A percentile compares a stretch with the other conserved stretches of the same genome.
Evolutionary conservation across 1,140 invertebrate genomes (phyloP).

Genomic region (Cydia pomonella): DNA sequence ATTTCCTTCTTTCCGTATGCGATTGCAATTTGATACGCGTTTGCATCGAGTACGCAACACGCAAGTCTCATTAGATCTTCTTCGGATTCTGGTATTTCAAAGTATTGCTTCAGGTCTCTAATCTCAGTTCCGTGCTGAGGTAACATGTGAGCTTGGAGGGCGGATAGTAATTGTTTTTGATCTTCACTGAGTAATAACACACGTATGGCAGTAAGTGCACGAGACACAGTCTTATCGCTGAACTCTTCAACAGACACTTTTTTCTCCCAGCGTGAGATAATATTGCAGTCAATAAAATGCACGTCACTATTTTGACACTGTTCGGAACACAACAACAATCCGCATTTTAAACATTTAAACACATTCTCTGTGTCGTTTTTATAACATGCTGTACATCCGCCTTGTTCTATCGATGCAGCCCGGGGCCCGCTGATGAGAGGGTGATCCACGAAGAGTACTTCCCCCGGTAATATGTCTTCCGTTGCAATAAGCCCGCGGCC

Average conservation of each 20-base stretch:
- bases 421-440: conserved; percentile 85
- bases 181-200: conserved; percentile 80
- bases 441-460: conserved; percentile 85
- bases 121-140: conserved; percentile 82
- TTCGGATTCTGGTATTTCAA: conserved; percentile 81
- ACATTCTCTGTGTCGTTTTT: conserved; percentile 72
- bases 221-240: conserved; percentile 73
- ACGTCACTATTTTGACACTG: conserved; percentile 79
- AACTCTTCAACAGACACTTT: conserved; percentile 77
- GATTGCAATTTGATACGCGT: conserved; percentile 86
- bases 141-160: conserved; percentile 81
- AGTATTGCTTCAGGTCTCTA: conserved; percentile 81
- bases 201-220: conserved; percentile 83
- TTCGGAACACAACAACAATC: conserved; percentile 82
- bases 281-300: conserved; percentile 83
- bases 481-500: conserved; percentile 86
- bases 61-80: conserved; percentile 82
- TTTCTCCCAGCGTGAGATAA: conserved; percentile 80
- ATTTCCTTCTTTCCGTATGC: conserved; percentile 75
- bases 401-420: conserved; percentile 66
- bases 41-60: conserved; percentile 86
- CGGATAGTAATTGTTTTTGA: conserved; percentile 80
- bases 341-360: conserved; percentile 81
- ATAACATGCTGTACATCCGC: conserved; percentile 82
- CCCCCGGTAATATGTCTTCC: conserved; percentile 83